Evolutionary conservation across 2,797 vertebrate species (phyloP).

Genomic region (Parauchenoglanis punctatus): DNA sequence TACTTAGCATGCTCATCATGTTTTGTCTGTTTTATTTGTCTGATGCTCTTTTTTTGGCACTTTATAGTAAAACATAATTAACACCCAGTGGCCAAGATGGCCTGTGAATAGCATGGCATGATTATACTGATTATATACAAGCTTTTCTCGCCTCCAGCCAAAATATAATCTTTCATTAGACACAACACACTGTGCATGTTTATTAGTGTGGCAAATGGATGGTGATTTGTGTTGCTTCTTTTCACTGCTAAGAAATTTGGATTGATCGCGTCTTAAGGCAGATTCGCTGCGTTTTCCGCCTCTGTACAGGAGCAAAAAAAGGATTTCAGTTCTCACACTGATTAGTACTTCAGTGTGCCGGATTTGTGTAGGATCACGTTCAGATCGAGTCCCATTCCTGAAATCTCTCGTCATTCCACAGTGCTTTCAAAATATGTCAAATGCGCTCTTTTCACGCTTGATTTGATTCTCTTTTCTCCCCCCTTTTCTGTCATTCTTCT

Average conservation of each 20-base stretch:
- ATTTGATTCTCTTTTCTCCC: neutral
- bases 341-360: neutral
- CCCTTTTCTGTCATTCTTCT: neutral
- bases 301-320: constrained; percentile 40
- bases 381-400: neutral
- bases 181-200: constrained; percentile 63
- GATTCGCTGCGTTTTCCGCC: constrained; percentile 65
- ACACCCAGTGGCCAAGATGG: constrained; percentile 24
- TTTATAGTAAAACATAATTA: constrained; percentile 30
- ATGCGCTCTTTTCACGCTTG: neutral
- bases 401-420: neutral
- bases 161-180: constrained; percentile 52
- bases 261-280: constrained; percentile 59
- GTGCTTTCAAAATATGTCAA: neutral
- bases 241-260: constrained; percentile 45
- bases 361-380: neutral
- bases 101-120: constrained; percentile 24
- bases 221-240: constrained; percentile 36
- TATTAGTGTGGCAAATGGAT: constrained; percentile 66
- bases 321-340: neutral
- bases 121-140: constrained; percentile 37
- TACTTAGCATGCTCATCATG: neutral
- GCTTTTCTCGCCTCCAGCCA: constrained; percentile 13
- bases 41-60: neutral
- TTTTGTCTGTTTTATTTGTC: neutral